phyloP scores from a whole-genome alignment of 2,888 invertebrate genomes.

The Liopterus haemorrhoidalis region DNA sequence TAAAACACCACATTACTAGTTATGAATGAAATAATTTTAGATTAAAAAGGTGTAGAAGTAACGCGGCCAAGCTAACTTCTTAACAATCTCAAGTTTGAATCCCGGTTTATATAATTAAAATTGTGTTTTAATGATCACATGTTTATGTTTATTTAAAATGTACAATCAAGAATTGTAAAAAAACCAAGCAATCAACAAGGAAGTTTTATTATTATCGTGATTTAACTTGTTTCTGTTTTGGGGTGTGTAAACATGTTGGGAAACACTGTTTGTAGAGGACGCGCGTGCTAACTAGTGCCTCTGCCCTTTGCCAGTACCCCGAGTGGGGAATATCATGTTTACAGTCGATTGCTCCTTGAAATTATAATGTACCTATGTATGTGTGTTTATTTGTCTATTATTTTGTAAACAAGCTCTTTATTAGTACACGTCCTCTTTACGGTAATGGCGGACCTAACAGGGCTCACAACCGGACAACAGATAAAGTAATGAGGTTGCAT shows the following conservation, averaged over 20 bases:
- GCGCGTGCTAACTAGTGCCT: slow-evolving; percentile 9
- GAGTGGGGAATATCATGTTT: slow-evolving; percentile 24
- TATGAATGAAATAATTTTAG: no score
- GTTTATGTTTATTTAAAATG: no score
- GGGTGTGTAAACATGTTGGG: slow-evolving; percentile 2
- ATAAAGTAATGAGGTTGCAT: slow-evolving; percentile 14
- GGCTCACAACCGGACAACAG: slow-evolving; percentile 16
- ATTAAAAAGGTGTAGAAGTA: no score
- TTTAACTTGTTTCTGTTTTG: no score
- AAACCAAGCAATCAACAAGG: no score
- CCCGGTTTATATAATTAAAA: no score
- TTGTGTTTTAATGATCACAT: no score
- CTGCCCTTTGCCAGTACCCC: slow-evolving; percentile 6
- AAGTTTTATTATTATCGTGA: no score
- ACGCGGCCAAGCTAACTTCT: no score
- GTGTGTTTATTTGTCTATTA: slow-evolving; percentile 39
- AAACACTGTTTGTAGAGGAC: not conserved
- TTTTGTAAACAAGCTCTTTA: slow-evolving; percentile 46
- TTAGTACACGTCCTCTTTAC: slow-evolving; percentile 34
- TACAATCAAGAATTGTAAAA: no score
- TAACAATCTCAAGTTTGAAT: no score
- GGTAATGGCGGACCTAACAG: slow-evolving; percentile 19
- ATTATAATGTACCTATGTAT: slow-evolving; percentile 31
- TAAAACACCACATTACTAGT: no score
- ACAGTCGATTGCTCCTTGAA: slow-evolving; percentile 29